A percentile compares a stretch with the other conserved stretches of the same genome.
Conservation (phyloP, 2,888 invertebrate species). For the Drosophila dives region DNA sequence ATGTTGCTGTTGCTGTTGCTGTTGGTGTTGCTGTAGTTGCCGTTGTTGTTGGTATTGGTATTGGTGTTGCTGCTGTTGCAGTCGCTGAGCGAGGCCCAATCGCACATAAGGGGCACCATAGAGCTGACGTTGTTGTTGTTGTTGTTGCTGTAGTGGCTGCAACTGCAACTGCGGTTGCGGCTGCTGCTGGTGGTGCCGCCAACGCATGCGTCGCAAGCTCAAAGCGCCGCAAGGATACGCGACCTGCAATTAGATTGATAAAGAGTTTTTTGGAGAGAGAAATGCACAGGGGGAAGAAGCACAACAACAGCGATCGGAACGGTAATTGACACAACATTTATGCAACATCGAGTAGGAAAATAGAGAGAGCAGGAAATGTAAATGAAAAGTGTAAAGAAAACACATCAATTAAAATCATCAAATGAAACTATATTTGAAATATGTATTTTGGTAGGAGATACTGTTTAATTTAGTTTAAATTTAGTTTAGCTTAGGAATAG, state of each 20-base stretch:
- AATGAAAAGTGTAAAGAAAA: constrained; percentile 29
- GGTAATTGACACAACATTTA: constrained; percentile 23
- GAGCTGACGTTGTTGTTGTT: constrained; percentile 34
- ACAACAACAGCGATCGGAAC: constrained; percentile 45
- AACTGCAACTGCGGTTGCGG: constrained; percentile 40
- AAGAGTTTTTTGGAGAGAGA: constrained; percentile 44
- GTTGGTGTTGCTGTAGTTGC: constrained; percentile 38
- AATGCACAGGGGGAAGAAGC: constrained; percentile 32
- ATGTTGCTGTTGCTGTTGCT: constrained; percentile 37
- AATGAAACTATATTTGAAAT: constrained; percentile 52
- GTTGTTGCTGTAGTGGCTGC: constrained; percentile 27
- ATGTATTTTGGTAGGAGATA: constrained; percentile 46
- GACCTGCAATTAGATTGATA: constrained; percentile 65
- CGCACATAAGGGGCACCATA: constrained; percentile 26
- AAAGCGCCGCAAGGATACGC: constrained; percentile 63
- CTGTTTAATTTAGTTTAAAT: constrained; percentile 36
- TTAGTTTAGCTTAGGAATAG: constrained; percentile 45
- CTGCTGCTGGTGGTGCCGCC: constrained; percentile 53
- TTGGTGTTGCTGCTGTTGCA: constrained; percentile 41
- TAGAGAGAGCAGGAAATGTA: constrained; percentile 29
- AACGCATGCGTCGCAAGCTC: constrained; percentile 64
- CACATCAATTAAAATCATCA: constrained; percentile 62
- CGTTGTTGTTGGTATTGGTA: constrained; percentile 30
- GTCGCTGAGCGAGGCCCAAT: constrained; percentile 19
- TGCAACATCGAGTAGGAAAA: constrained; percentile 56